Evolutionary conservation across 2,888 invertebrate species (phyloP).

Genomic region (Melangyna quadrimaculata): DNA sequence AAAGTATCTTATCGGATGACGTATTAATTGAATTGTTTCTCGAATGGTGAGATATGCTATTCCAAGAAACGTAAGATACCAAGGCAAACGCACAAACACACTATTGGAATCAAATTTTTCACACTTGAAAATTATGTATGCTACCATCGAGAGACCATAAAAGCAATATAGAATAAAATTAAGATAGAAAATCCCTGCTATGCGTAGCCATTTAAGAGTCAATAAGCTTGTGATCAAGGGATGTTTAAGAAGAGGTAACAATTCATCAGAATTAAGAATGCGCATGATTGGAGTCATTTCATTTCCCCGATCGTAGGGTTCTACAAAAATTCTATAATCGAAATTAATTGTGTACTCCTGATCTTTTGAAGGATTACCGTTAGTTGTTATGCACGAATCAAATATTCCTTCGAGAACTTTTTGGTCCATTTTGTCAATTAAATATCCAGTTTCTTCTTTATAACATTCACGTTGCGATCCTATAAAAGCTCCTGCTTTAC

Average conservation of each 20-base stretch:
- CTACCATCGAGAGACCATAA: constrained; percentile 86
- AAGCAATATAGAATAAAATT: constrained; percentile 88
- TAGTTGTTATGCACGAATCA: constrained; percentile 87
- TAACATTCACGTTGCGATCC: constrained; percentile 83
- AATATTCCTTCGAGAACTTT: constrained; percentile 87
- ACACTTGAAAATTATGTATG: constrained; percentile 87
- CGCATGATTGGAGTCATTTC: constrained; percentile 89
- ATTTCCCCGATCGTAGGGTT: constrained; percentile 79
- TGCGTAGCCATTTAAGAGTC: constrained; percentile 90
- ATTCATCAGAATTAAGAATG: constrained; percentile 86
- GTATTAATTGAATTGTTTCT: constrained; percentile 86
- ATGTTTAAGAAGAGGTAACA: constrained; percentile 87
- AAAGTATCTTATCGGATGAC: constrained; percentile 85
- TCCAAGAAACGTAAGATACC: constrained; percentile 81
- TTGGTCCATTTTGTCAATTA: constrained; percentile 87
- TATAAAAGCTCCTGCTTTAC: constrained; percentile 88
- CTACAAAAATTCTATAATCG: constrained; percentile 86
- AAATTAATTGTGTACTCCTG: constrained; percentile 88
- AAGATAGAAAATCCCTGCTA: constrained; percentile 87
- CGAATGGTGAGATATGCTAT: constrained; percentile 85
- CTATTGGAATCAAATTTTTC: constrained; percentile 81
- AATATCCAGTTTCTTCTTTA: constrained; percentile 84
- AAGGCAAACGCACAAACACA: neutral
- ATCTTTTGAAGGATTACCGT: constrained; percentile 85
- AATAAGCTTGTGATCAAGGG: constrained; percentile 90